phyloP scores from a whole-genome alignment of 1,140 invertebrate species.

The Dinothrombium tinctorium region DNA sequence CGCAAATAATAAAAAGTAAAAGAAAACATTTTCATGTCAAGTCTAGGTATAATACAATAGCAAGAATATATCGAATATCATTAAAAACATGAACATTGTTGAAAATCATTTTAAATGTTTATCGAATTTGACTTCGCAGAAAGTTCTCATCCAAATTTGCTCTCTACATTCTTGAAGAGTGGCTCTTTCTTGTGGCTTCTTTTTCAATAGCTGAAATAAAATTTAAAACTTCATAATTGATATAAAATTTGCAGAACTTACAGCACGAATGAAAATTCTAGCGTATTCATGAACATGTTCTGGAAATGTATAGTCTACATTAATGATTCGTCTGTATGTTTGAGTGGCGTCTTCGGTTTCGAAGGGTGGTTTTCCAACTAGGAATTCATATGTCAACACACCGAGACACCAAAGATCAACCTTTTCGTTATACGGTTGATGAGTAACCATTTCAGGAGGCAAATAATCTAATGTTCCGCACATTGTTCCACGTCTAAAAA shows the following conservation, averaged over 20 bases:
- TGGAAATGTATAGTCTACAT: constrained; percentile 47
- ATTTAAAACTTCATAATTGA: too few relatives aligned
- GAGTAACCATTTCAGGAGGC: constrained; percentile 70
- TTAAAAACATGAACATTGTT: background rate
- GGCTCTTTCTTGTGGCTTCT: constrained; percentile 39
- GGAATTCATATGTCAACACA: constrained; percentile 79
- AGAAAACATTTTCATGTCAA: too few relatives aligned
- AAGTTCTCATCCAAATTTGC: constrained; percentile 43
- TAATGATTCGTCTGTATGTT: constrained; percentile 58
- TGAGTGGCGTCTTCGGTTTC: constrained; percentile 42
- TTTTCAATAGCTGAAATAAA: constrained; percentile 40
- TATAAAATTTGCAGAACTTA: too few relatives aligned
- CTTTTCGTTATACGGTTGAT: constrained; percentile 42
- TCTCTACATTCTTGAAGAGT: constrained; percentile 41
- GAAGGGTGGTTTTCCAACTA: constrained; percentile 81
- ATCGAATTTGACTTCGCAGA: background rate
- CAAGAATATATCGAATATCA: background rate
- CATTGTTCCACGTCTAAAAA: constrained; percentile 45
- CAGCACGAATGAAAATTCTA: background rate
- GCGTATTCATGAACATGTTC: constrained; percentile 18
- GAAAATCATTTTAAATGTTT: background rate
- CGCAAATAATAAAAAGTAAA: too few relatives aligned
- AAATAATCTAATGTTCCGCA: constrained; percentile 82
- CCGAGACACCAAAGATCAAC: constrained; percentile 77
- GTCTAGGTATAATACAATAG: too few relatives aligned